Percentiles rank a stretch among this genome's conserved stretches.
phyloP scores from a whole-genome alignment of 2,888 invertebrate species.

The Athrips mouffetella region DNA sequence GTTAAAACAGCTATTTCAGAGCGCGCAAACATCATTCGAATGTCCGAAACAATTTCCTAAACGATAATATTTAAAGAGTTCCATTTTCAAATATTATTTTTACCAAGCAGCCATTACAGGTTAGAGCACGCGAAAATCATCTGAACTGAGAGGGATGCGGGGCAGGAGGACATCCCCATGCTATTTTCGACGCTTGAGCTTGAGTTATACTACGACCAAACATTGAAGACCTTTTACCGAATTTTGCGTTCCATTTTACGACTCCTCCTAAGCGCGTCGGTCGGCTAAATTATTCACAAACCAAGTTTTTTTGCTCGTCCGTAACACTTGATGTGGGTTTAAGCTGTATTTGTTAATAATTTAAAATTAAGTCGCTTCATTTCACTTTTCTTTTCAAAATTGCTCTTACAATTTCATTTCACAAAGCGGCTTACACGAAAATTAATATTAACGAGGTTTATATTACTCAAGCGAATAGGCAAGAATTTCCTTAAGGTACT shows the following conservation, averaged over 20 bases:
- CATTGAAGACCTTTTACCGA: slow-evolving; percentile 75
- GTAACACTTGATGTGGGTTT: slow-evolving; percentile 44
- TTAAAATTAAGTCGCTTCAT: slow-evolving; percentile 33
- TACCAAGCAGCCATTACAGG: slow-evolving; percentile 58
- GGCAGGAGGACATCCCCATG: slow-evolving; percentile 48
- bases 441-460: neutral
- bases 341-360: slow-evolving; percentile 49
- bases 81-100: slow-evolving; percentile 38
- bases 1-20: too few relatives aligned
- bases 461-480: neutral
- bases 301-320: slow-evolving; percentile 42
- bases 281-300: slow-evolving; percentile 67
- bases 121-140: slow-evolving; percentile 63
- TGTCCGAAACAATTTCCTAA: neutral
- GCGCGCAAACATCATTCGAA: too few relatives aligned
- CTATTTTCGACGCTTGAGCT: slow-evolving; percentile 73
- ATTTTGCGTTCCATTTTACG: slow-evolving; percentile 72
- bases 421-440: neutral
- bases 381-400: slow-evolving; percentile 18
- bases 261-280: slow-evolving; percentile 61
- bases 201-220: slow-evolving; percentile 74
- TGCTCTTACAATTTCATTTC: neutral
- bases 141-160: slow-evolving; percentile 40
- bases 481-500: neutral
- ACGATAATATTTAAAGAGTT: neutral